These are phyloP conservation scores for Papilio dardanus DNA, from an alignment of 1,140 invertebrate species.

Conservation along the genomic window DNA sequence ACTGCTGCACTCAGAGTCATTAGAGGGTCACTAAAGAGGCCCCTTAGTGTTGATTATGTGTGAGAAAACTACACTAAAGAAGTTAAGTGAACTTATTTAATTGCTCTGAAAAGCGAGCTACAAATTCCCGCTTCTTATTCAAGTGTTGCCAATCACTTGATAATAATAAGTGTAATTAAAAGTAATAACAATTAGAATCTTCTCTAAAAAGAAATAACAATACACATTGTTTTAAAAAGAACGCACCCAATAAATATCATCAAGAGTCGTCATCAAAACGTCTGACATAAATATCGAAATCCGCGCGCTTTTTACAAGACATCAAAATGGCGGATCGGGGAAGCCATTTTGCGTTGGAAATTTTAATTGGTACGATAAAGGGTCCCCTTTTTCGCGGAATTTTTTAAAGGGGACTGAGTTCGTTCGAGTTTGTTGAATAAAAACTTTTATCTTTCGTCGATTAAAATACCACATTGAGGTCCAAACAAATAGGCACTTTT, in stretches of 20 bases:
- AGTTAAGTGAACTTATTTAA: too few species aligned
- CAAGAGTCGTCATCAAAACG: constrained; percentile 1
- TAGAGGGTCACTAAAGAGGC: neutral
- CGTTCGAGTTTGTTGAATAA: constrained; percentile 49
- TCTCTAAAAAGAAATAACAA: neutral
- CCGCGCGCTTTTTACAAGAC: constrained; percentile 47
- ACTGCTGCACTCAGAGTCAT: neutral
- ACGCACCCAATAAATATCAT: constrained; percentile 22
- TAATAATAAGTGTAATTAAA: constrained; percentile 11
- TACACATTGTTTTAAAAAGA: constrained; percentile 20
- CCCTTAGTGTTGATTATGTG: neutral
- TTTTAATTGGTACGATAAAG: constrained; percentile 77
- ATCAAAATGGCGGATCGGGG: constrained; percentile 71
- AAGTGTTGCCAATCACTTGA: neutral
- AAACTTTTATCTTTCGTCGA: constrained; percentile 70
- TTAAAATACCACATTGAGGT: constrained; percentile 74
- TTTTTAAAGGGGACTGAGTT: constrained; percentile 57
- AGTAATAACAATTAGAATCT: neutral
- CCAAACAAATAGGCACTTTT: constrained; percentile 76
- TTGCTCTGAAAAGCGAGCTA: too few species aligned
- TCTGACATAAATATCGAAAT: constrained; percentile 28
- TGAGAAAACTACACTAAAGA: neutral
- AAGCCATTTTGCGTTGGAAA: constrained; percentile 76
- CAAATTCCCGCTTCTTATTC: neutral
- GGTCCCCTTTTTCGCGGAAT: constrained; percentile 65